Percentiles rank a stretch among this genome's conserved stretches.
These are phyloP conservation scores for Caenorhabditis auriculariae DNA, from an alignment of 2,888 invertebrate genomes.

Conservation along the genomic window DNA sequence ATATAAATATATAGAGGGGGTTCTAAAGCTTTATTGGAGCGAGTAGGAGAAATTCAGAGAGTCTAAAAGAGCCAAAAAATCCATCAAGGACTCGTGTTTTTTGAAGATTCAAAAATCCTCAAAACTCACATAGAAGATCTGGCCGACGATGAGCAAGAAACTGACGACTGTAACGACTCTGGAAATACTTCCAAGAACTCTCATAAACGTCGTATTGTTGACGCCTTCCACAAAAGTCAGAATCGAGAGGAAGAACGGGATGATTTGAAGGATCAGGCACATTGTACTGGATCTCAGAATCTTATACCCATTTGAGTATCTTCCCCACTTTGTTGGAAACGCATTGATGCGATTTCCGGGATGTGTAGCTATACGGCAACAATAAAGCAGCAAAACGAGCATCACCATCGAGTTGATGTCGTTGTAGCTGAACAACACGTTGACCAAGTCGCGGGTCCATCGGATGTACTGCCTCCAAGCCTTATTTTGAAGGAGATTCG, in stretches of 20 bases:
- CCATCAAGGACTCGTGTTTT: too few species aligned
- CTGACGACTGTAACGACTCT: constrained; percentile 27
- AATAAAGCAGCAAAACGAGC: constrained; percentile 30
- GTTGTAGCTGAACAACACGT: constrained; percentile 26
- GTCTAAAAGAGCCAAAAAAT: too few species aligned
- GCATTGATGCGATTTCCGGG: constrained; percentile 34
- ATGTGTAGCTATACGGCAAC: constrained; percentile 28
- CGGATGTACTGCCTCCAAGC: constrained; percentile 24
- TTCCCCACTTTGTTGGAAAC: constrained; percentile 34
- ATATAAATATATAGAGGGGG: neutral
- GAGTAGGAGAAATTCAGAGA: neutral
- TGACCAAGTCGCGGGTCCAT: constrained; percentile 26
- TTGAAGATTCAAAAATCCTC: neutral
- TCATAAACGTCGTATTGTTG: constrained; percentile 15
- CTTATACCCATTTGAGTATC: neutral
- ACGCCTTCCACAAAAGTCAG: constrained; percentile 20
- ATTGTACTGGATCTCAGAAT: constrained; percentile 23
- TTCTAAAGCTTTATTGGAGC: neutral
- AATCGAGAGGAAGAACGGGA: constrained; percentile 37
- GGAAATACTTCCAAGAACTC: constrained; percentile 24
- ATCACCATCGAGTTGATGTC: constrained; percentile 29
- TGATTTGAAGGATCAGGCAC: constrained; percentile 36
- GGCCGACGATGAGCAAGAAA: constrained; percentile 15
- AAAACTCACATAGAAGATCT: neutral
- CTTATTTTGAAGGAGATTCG: too few species aligned